phyloP scores from a whole-genome alignment of 1,140 invertebrate genomes.

The Colletes gigas region DNA sequence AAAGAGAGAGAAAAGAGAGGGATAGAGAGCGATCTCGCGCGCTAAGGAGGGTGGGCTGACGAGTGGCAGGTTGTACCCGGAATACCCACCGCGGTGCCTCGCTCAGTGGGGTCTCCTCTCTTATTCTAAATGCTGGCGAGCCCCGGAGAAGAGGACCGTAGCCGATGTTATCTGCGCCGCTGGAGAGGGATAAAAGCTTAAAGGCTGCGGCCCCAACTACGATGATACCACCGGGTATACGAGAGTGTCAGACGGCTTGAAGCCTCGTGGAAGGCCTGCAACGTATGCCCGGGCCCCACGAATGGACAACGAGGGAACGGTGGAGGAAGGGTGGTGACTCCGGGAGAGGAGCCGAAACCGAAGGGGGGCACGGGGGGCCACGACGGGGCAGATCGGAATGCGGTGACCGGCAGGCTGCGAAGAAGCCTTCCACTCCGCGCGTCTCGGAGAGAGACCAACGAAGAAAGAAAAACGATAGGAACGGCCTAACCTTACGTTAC shows the following conservation, averaged over 20 bases:
- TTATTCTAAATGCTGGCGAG: slow-evolving; percentile 71
- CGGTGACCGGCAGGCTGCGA: slow-evolving; percentile 73
- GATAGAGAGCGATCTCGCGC: slow-evolving; percentile 36
- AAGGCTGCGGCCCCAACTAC: slow-evolving; percentile 70
- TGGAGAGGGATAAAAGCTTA: slow-evolving; percentile 73
- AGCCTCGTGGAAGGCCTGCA: slow-evolving; percentile 56
- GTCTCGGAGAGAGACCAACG: slow-evolving; percentile 28
- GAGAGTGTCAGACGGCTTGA: slow-evolving; percentile 71
- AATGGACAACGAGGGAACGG: slow-evolving; percentile 43
- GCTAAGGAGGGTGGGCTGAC: slow-evolving; percentile 75
- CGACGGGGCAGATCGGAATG: slow-evolving; percentile 67
- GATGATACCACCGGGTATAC: slow-evolving; percentile 70
- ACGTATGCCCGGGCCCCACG: slow-evolving; percentile 53
- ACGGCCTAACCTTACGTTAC: slow-evolving; percentile 57
- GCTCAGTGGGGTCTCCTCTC: slow-evolving; percentile 75
- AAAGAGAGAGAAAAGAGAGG: neutral
- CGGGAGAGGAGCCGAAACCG: slow-evolving; percentile 21
- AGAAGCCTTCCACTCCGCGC: slow-evolving; percentile 58
- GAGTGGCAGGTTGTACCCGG: slow-evolving; percentile 78
- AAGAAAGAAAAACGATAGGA: slow-evolving; percentile 39
- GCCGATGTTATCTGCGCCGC: slow-evolving; percentile 68
- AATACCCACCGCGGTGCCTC: slow-evolving; percentile 76
- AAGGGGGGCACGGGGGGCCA: slow-evolving; percentile 20
- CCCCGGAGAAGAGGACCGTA: slow-evolving; percentile 61
- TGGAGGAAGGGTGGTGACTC: slow-evolving; percentile 34